phyloP scores from a whole-genome alignment of 2,888 invertebrate genomes.

The Ophonus ardosiacus region DNA sequence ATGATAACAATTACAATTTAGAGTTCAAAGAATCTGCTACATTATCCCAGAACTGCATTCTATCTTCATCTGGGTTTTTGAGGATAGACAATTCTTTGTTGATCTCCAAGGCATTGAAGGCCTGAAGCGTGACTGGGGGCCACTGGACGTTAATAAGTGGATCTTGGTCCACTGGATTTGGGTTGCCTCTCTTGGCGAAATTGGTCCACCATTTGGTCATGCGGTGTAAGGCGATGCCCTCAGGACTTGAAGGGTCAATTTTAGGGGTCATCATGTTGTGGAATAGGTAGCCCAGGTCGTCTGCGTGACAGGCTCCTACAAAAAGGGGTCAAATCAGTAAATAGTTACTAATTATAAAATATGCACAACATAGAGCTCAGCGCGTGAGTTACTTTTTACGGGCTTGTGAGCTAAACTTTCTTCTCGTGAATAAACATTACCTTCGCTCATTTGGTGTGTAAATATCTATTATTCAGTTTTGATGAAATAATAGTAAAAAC shows the following conservation, averaged over 20 bases:
- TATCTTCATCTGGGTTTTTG: constrained; percentile 69
- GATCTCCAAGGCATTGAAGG: constrained; percentile 70
- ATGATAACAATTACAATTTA: constrained; percentile 5
- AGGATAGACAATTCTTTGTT: constrained; percentile 68
- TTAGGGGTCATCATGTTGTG: constrained; percentile 65
- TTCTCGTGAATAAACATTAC: no score
- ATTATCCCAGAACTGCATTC: constrained; percentile 71
- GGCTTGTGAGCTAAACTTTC: no score
- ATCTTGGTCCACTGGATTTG: constrained; percentile 65
- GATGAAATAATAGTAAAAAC: no score
- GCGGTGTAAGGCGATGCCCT: constrained; percentile 67
- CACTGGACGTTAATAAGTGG: constrained; percentile 68
- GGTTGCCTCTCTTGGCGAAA: constrained; percentile 70
- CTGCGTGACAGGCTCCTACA: constrained; percentile 69
- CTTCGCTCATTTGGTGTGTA: no score
- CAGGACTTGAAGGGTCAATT: constrained; percentile 65
- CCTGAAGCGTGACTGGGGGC: constrained; percentile 68
- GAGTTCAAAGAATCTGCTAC: constrained; percentile 35
- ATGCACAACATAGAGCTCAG: no score
- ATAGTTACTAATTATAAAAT: no score
- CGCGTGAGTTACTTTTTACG: no score
- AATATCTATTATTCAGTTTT: no score
- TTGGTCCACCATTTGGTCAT: constrained; percentile 70
- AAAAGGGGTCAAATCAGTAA: neutral
- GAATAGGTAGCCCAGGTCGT: constrained; percentile 71